These are phyloP conservation scores for Odocoileus hemionus DNA, from an alignment of 2,113 vertebrate genomes.

Conservation along the genomic window DNA sequence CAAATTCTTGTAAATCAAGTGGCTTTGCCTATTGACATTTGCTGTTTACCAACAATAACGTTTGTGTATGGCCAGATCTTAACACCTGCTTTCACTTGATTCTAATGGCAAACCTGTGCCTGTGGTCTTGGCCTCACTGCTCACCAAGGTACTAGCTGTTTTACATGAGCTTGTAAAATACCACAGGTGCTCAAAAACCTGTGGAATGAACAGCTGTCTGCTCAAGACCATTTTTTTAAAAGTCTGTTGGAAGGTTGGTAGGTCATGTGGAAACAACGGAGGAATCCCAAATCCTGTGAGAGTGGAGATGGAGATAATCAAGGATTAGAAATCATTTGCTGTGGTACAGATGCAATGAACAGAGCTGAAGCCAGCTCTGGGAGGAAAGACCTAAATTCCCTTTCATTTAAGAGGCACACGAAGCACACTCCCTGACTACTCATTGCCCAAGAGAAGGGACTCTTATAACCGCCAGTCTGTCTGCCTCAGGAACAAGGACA, in stretches of 20 bases:
- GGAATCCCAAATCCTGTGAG: background rate
- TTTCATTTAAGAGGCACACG: background rate
- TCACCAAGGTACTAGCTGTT: background rate
- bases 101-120: background rate
- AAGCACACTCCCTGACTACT: background rate
- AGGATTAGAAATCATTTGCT: background rate
- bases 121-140: background rate
- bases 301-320: background rate
- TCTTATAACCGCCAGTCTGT: background rate
- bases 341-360: background rate
- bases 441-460: background rate
- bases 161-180: background rate
- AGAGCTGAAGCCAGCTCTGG: background rate
- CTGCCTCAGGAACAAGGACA: background rate
- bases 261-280: background rate
- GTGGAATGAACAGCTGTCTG: background rate
- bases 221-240: background rate
- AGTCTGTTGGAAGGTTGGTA: background rate
- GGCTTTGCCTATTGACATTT: background rate
- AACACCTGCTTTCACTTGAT: background rate
- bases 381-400: background rate
- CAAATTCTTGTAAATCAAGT: background rate
- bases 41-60: background rate
- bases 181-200: background rate
- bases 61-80: background rate